phyloP scores from a whole-genome alignment of 1,140 invertebrate species.

The Drosophila orena region DNA sequence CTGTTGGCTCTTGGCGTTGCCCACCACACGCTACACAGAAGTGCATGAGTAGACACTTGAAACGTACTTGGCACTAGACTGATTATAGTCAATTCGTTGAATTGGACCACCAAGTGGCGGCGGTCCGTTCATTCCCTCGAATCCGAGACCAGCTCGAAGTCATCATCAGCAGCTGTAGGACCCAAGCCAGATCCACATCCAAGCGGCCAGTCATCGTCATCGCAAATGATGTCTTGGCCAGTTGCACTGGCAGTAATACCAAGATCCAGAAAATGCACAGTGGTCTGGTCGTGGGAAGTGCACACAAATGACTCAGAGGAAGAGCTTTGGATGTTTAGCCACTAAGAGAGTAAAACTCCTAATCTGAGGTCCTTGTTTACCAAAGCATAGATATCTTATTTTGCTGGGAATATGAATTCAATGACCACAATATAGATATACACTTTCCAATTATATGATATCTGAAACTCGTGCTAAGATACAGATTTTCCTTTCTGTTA shows the following conservation, averaged over 20 bases:
- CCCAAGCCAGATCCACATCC: slow-evolving; percentile 24
- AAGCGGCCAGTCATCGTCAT: slow-evolving; percentile 71
- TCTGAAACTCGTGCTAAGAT: too few species aligned
- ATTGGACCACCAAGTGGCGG: slow-evolving; percentile 79
- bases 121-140: slow-evolving; percentile 39
- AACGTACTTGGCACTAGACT: slow-evolving; percentile 83
- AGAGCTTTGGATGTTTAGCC: neutral
- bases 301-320: neutral
- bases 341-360: too few species aligned
- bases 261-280: slow-evolving; percentile 15
- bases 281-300: slow-evolving; percentile 14
- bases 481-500: neutral
- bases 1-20: slow-evolving; percentile 27
- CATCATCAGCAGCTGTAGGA: slow-evolving; percentile 31
- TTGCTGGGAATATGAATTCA: too few species aligned
- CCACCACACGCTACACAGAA: slow-evolving; percentile 51
- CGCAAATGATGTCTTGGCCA: slow-evolving; percentile 38
- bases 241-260: slow-evolving; percentile 12
- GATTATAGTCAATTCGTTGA: slow-evolving; percentile 83
- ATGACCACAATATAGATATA: too few species aligned
- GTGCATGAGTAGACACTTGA: slow-evolving; percentile 81
- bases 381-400: too few species aligned
- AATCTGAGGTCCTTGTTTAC: too few species aligned
- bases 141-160: slow-evolving; percentile 34
- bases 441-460: too few species aligned